These are phyloP conservation scores for Vulpes lagopus DNA, from an alignment of 2,113 vertebrate genomes.

Conservation along the genomic window DNA sequence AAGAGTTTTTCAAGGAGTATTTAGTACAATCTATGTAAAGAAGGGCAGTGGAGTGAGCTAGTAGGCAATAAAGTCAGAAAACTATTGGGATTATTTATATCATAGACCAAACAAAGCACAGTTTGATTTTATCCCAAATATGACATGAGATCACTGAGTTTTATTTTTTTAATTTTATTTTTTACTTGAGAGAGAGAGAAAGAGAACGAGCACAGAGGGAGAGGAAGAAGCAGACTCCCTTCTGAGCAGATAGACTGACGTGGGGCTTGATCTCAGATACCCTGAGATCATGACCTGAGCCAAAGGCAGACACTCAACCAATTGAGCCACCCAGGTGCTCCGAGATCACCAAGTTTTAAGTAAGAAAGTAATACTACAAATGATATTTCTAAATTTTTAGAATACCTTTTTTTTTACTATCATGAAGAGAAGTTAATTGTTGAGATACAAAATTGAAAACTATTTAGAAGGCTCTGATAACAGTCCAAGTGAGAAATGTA, in stretches of 20 bases:
- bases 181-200: too few species aligned
- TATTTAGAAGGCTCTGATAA: background rate
- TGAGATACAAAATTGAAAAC: background rate
- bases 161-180: background rate
- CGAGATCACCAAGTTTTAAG: background rate
- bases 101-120: background rate
- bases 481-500: background rate
- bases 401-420: background rate
- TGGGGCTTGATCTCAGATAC: too few species aligned
- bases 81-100: background rate
- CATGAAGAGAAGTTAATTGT: background rate
- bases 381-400: background rate
- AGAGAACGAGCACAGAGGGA: too few species aligned
- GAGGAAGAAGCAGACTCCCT: too few species aligned
- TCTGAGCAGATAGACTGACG: too few species aligned
- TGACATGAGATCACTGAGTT: background rate
- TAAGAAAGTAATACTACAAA: background rate
- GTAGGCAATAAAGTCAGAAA: background rate
- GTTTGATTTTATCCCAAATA: background rate
- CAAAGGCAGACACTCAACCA: too few species aligned
- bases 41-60: background rate
- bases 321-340: too few species aligned
- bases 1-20: background rate
- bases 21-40: background rate
- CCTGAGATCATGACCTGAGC: too few species aligned